Evolutionary conservation across 2,797 vertebrate genomes (phyloP).

Genomic region (Uromys caudimaculatus): DNA sequence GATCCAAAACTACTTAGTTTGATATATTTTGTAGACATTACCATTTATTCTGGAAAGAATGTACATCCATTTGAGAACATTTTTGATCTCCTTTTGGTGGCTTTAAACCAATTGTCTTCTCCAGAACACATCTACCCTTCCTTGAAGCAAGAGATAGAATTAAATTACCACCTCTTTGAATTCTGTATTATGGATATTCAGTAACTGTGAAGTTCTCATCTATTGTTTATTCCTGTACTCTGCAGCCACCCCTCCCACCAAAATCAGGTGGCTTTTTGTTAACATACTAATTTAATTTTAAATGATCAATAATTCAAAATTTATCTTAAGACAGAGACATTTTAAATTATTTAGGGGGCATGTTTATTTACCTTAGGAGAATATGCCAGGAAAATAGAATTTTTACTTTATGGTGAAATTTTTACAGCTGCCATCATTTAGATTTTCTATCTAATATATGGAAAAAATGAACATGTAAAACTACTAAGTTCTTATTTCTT

Average conservation of each 20-base stretch:
- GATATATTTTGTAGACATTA: neutral
- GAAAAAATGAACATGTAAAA: slow-evolving; percentile 5
- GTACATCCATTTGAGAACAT: neutral
- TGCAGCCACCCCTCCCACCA: no score
- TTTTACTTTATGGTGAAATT: neutral
- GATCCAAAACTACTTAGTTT: neutral
- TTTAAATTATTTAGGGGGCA: neutral
- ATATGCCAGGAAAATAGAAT: neutral
- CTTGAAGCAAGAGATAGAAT: neutral
- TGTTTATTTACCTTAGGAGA: slow-evolving; percentile 20
- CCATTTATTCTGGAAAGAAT: neutral
- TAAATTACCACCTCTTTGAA: neutral
- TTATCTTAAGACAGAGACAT: neutral
- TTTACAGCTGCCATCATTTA: neutral
- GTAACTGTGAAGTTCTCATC: no score
- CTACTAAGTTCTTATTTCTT: neutral
- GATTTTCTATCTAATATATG: neutral
- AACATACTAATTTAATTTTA: neutral
- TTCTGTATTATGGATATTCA: neutral
- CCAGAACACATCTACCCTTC: neutral
- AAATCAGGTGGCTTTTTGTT: neutral
- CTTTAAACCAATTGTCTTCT: neutral
- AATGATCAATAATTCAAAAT: neutral
- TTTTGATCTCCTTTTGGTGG: neutral
- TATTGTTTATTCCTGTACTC: neutral